Conservation (phyloP, 1,140 invertebrate species). For the Ladona fulva region DNA sequence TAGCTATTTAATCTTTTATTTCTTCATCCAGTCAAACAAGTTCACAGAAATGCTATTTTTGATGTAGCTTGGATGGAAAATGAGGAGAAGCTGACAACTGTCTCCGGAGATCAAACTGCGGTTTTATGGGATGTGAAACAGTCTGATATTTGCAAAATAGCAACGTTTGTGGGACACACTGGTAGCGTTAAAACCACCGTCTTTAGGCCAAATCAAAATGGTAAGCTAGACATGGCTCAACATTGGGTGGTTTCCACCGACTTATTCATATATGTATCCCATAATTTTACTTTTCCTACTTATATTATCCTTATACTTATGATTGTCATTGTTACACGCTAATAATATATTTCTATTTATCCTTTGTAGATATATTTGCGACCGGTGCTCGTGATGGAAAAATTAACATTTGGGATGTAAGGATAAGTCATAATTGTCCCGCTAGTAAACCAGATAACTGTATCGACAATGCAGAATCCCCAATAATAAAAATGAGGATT, state of each 20-base stretch:
- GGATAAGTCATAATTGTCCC: constrained; percentile 38
- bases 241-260: neutral
- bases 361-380: constrained; percentile 59
- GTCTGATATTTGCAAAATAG: constrained; percentile 38
- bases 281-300: too few species aligned
- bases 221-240: constrained; percentile 31
- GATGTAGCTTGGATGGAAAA: constrained; percentile 75
- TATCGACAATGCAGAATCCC: constrained; percentile 34
- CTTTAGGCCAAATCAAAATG: constrained; percentile 53
- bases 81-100: constrained; percentile 66
- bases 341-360: neutral
- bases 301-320: too few species aligned
- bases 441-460: constrained; percentile 27
- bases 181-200: constrained; percentile 69
- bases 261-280: constrained; percentile 14
- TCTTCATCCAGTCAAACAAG: constrained; percentile 38
- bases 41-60: constrained; percentile 81
- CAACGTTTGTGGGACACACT: constrained; percentile 60
- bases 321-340: too few species aligned
- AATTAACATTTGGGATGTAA: constrained; percentile 74
- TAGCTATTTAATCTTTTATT: too few species aligned
- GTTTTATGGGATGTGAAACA: constrained; percentile 58
- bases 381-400: constrained; percentile 76
- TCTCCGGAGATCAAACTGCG: constrained; percentile 73
- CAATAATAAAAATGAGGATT: too few species aligned